These are phyloP conservation scores for Lysiphlebus fabarum DNA, from an alignment of 1,140 invertebrate species.

Conservation along the genomic window DNA sequence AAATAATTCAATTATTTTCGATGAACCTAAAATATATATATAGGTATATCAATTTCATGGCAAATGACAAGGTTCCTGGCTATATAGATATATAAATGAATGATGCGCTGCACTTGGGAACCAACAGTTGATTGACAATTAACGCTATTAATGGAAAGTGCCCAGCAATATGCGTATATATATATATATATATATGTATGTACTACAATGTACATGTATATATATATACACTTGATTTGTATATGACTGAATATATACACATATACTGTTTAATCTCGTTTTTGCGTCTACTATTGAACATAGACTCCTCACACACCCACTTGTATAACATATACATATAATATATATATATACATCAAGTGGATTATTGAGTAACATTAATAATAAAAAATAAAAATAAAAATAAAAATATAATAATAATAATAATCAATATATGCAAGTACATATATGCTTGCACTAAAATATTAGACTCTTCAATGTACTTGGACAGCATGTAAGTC, in stretches of 20 bases:
- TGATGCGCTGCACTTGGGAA: conserved; percentile 30
- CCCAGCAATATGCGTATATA: conserved; percentile 35
- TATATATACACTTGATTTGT: conserved; percentile 6
- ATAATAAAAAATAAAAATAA: not conserved
- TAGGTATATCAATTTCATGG: not conserved
- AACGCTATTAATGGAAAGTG: conserved; percentile 43
- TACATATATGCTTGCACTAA: not conserved
- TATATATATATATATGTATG: not conserved
- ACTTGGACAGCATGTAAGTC: no score
- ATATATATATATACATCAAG: not conserved
- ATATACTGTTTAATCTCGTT: conserved; percentile 24
- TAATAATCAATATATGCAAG: not conserved
- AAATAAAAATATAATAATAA: not conserved
- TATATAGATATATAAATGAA: no score
- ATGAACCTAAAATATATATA: not conserved
- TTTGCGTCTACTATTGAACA: not conserved
- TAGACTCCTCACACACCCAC: not conserved
- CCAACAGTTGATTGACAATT: conserved; percentile 51
- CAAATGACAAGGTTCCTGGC: no score
- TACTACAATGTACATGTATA: not conserved
- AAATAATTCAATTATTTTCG: no score
- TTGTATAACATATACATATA: not conserved
- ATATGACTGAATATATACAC: conserved; percentile 18
- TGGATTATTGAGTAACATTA: conserved; percentile 1
- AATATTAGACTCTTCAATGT: no score